Evolutionary conservation across 2,888 invertebrate genomes (phyloP).

Genomic region (Dichetophora obliterata): DNA sequence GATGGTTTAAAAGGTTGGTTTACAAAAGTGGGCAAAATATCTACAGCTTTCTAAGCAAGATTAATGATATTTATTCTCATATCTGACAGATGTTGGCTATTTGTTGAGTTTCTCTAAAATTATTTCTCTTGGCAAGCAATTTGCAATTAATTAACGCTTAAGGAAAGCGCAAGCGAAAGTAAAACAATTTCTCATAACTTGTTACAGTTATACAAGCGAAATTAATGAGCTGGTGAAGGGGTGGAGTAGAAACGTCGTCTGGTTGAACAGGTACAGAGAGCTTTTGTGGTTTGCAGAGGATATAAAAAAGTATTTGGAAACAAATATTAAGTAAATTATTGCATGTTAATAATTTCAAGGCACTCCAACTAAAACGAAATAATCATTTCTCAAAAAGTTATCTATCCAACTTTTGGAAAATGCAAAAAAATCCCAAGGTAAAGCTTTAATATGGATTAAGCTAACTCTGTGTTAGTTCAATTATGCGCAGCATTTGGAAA

Average conservation of each 20-base stretch:
- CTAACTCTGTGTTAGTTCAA: too few species aligned
- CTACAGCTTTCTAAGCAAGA: conserved; percentile 5
- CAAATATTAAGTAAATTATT: too few species aligned
- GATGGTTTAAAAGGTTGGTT: background rate
- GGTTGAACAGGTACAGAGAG: too few species aligned
- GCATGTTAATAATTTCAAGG: too few species aligned
- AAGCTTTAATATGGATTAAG: too few species aligned
- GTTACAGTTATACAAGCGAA: background rate
- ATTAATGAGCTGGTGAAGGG: background rate
- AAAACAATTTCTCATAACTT: background rate
- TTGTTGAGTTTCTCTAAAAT: background rate
- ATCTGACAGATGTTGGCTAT: conserved; percentile 6
- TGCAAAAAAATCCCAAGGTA: too few species aligned
- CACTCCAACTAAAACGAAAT: too few species aligned
- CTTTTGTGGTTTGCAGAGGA: too few species aligned
- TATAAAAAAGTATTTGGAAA: too few species aligned
- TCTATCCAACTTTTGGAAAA: too few species aligned
- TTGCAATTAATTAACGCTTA: conserved; percentile 18
- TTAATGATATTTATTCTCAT: conserved; percentile 9
- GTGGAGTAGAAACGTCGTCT: background rate
- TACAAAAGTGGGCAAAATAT: background rate
- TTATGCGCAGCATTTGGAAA: too few species aligned
- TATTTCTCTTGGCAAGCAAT: background rate
- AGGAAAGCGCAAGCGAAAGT: background rate
- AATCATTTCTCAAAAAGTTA: too few species aligned